phyloP scores from a whole-genome alignment of 2,888 invertebrate genomes.

The Drosophila melanosoma region DNA sequence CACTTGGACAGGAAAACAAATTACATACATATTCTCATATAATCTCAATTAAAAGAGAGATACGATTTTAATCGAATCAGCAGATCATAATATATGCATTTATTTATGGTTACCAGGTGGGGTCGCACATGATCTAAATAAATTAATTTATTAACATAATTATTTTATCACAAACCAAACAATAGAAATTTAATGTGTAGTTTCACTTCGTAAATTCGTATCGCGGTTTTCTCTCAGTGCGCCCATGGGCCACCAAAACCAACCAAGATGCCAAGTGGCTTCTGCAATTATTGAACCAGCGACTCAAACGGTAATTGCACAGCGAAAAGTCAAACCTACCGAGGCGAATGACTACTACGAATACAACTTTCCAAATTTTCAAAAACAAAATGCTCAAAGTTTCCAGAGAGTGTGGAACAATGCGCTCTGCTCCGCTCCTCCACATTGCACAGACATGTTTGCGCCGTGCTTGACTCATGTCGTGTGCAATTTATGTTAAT shows the following conservation, averaged over 20 bases:
- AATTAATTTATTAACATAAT: neutral
- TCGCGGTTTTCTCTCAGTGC: conserved; percentile 2
- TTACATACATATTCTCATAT: neutral
- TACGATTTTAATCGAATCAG: neutral
- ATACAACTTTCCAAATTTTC: conserved; percentile 1
- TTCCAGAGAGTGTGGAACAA: neutral
- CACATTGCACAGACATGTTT: neutral
- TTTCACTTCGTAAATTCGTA: neutral
- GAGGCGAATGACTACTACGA: neutral
- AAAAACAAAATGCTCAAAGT: neutral
- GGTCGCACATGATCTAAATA: neutral
- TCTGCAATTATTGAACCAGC: conserved; percentile 11
- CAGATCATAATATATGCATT: neutral
- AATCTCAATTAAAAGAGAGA: neutral
- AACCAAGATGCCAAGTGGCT: neutral
- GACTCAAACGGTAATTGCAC: conserved; percentile 4
- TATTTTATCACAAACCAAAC: neutral
- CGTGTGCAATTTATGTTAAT: conserved; percentile 65
- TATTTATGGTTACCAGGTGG: neutral
- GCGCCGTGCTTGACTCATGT: conserved; percentile 1
- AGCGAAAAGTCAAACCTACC: neutral
- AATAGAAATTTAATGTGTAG: neutral
- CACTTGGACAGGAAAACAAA: neutral
- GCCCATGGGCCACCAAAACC: neutral
- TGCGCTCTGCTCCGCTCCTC: conserved; percentile 2